Evolutionary conservation across 1,140 invertebrate species (phyloP), one percentile per base, ranked within the genome.

Genomic region (Nasonia vitripennis): DNA sequence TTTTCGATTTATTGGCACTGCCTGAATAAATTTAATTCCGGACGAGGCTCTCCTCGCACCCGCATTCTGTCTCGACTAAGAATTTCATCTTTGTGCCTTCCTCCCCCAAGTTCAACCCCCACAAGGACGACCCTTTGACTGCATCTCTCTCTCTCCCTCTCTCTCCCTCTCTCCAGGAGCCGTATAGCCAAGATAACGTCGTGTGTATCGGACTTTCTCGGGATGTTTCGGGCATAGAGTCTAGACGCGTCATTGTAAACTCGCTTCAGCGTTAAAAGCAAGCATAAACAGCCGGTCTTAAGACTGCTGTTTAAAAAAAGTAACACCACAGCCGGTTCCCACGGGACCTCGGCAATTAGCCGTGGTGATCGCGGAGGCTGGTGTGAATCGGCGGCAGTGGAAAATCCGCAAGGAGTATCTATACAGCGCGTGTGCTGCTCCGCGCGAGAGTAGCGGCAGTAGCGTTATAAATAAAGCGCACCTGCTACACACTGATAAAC

Each of bases 21-120:
- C 86, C 88, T 92, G 91, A 92, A 92, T 92, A 92, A 92, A 92
- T 92, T 92, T 91, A 91, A 92, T 92, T 90, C 89, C 90, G 87
- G 87, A 87, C 27, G 86, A 86, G 83, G 84, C 87, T 81, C 86
- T 81, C 86, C 73, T 89, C 81, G 86, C 87, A 87, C 87, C 89
- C 81, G 86, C 87, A 87, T 88, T 89, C 88, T 87, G 88, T 86
- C 86, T 89, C 78, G 83, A 87, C 89, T 90, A 92, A 90, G 90
- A 91, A 91, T 92, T 91, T 91, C 90, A 90, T 90, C 88, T 88
- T 89, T 87, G 79, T 85, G 81, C 86, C 81, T 86, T 81, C 70
- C 20, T 31, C 23, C 31, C 37, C 37, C 4, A 41, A 5, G 37
- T 41, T 17, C 20, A 62, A 75, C 68, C 45, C 17, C 70, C 87